Conservation (phyloP, 35 echinoderm and acorn worm species). For the Anneissia japonica region DNA sequence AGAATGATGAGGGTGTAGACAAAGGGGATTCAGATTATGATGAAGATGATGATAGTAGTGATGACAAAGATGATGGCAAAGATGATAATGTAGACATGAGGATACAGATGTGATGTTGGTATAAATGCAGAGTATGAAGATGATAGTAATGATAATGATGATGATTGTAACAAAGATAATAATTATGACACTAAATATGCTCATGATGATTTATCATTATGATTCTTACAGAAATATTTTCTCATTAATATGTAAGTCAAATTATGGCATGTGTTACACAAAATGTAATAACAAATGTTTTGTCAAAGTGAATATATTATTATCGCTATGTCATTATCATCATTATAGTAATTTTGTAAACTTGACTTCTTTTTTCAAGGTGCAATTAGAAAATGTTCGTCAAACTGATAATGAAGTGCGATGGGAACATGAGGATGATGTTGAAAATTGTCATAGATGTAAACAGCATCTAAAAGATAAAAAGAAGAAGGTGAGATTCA, state of each 20-base stretch:
- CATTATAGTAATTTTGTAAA: neutral
- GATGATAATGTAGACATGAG: too few species aligned
- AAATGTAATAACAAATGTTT: neutral
- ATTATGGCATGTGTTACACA: neutral
- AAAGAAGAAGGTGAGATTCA: slow-evolving; percentile 72
- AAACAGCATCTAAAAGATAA: slow-evolving; percentile 47
- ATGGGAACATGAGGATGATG: slow-evolving; percentile 97
- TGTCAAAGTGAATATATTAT: neutral
- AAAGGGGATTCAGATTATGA: too few species aligned
- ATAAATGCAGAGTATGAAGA: too few species aligned
- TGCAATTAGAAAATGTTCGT: slow-evolving; percentile 88
- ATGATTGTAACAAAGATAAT: too few species aligned
- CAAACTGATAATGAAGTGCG: slow-evolving; percentile 85
- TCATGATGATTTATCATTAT: neutral
- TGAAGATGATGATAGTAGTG: too few species aligned
- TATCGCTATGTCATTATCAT: neutral
- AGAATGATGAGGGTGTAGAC: too few species aligned
- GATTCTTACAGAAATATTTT: neutral
- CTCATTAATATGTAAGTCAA: neutral
- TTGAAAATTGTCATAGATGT: slow-evolving; percentile 75
- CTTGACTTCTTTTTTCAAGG: slow-evolving; percentile 35
- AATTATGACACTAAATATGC: neutral
- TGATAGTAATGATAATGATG: too few species aligned
- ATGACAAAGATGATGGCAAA: too few species aligned
- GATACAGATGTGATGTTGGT: too few species aligned